These are phyloP conservation scores for Barypeithes pellucidus DNA, from an alignment of 2,888 invertebrate species.

Conservation along the genomic window DNA sequence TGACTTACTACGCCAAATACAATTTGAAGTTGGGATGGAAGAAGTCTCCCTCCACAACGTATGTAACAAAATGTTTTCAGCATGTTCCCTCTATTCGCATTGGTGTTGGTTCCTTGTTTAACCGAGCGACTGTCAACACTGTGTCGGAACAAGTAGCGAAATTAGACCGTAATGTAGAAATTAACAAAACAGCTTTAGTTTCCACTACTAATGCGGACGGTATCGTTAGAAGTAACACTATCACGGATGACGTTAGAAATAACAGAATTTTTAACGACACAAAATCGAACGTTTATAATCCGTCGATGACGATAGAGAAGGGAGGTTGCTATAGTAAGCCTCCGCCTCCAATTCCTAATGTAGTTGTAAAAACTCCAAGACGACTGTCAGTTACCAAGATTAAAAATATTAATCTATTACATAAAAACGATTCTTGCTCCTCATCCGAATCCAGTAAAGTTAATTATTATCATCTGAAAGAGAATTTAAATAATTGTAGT, in stretches of 20 bases:
- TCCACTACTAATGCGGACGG: slow-evolving; percentile 79
- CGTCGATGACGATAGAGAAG: neutral
- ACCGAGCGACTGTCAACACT: slow-evolving; percentile 39
- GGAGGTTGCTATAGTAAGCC: slow-evolving; percentile 13
- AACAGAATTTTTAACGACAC: slow-evolving; percentile 42
- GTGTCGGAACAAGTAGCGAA: slow-evolving; percentile 58
- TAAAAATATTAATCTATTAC: slow-evolving; percentile 54
- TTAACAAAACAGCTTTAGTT: slow-evolving; percentile 76
- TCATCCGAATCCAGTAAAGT: neutral
- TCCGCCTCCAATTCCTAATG: slow-evolving; percentile 36
- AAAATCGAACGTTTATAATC: slow-evolving; percentile 28
- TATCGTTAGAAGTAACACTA: slow-evolving; percentile 69
- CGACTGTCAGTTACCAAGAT: slow-evolving; percentile 65
- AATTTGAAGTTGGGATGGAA: slow-evolving; percentile 77
- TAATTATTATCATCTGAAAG: slow-evolving; percentile 5
- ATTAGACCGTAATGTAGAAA: slow-evolving; percentile 68
- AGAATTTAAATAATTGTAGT: slow-evolving; percentile 2
- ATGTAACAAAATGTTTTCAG: slow-evolving; percentile 70
- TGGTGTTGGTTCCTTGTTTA: slow-evolving; percentile 62
- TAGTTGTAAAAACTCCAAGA: slow-evolving; percentile 29
- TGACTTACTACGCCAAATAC: slow-evolving; percentile 83
- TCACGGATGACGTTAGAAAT: slow-evolving; percentile 56
- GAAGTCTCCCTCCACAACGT: slow-evolving; percentile 71
- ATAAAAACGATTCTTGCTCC: slow-evolving; percentile 6
- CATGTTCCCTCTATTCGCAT: slow-evolving; percentile 66